Conservation (phyloP, 2,888 invertebrate species). For the Trichopoda pennipes region DNA sequence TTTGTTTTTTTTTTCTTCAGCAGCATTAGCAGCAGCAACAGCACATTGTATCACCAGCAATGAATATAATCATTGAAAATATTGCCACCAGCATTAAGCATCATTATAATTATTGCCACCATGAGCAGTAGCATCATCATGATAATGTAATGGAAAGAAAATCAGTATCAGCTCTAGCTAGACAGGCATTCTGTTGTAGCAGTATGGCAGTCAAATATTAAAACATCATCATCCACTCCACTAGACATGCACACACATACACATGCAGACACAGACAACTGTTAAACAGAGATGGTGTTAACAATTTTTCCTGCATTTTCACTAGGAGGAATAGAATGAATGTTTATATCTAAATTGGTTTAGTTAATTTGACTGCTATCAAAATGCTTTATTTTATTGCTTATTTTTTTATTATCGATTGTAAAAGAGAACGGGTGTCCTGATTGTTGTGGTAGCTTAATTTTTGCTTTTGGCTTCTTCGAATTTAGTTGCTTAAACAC, state of each 20-base stretch:
- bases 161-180: slow-evolving; percentile 7
- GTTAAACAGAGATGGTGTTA: background rate
- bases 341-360: background rate
- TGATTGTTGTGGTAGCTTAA: slow-evolving; percentile 10
- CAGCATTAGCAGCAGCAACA: background rate
- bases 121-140: background rate
- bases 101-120: slow-evolving; percentile 24
- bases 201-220: slow-evolving; percentile 22
- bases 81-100: slow-evolving; percentile 27
- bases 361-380: background rate
- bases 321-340: background rate
- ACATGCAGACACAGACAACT: background rate
- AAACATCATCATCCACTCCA: slow-evolving; percentile 19
- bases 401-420: background rate
- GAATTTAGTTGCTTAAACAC: slow-evolving; percentile 5
- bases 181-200: background rate
- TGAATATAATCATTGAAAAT: slow-evolving; percentile 32
- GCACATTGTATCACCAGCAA: slow-evolving; percentile 1
- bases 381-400: background rate
- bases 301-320: background rate
- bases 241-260: slow-evolving; percentile 2
- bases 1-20: background rate
- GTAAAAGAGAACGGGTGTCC: background rate
- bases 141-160: background rate
- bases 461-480: slow-evolving; percentile 1